Percentiles rank a stretch among this genome's conserved stretches.
These are phyloP conservation scores for Pardalotus punctatus DNA, from an alignment of 2,113 vertebrate species.

Conservation along the genomic window DNA sequence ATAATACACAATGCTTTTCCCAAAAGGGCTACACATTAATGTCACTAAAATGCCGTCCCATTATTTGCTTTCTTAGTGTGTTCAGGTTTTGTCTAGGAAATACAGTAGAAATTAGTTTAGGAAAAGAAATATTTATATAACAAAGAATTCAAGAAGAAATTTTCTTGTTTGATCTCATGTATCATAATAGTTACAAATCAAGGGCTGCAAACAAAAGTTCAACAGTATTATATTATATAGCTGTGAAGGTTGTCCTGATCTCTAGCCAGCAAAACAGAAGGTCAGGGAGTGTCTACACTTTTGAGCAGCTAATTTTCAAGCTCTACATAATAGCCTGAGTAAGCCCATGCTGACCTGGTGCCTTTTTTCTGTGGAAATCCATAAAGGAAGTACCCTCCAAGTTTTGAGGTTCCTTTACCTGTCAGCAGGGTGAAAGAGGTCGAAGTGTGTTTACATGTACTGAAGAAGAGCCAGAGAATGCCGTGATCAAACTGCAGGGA, in stretches of 20 bases:
- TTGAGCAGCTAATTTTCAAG: neutral
- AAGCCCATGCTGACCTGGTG: neutral
- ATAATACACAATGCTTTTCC: constrained; percentile 36
- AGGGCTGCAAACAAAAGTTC: constrained; percentile 42
- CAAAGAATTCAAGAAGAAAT: neutral
- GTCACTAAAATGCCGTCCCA: neutral
- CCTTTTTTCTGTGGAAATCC: neutral
- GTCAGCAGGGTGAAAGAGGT: neutral
- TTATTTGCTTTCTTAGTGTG: neutral
- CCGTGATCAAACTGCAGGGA: neutral
- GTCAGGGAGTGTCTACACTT: neutral
- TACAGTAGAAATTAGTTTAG: neutral
- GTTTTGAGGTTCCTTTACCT: neutral
- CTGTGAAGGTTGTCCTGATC: neutral
- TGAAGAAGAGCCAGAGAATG: neutral
- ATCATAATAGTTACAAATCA: constrained; percentile 18
- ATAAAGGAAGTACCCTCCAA: neutral
- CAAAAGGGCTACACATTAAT: neutral
- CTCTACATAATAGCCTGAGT: neutral
- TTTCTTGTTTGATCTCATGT: neutral
- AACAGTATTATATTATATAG: constrained; percentile 19
- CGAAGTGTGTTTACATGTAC: neutral
- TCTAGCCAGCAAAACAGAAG: constrained; percentile 20
- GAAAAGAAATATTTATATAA: neutral
- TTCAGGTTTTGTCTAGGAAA: neutral